Percentiles rank a stretch among this genome's conserved stretches.
These are phyloP conservation scores for Meteorus colon DNA, from an alignment of 2,888 invertebrate species.

Conservation along the genomic window DNA sequence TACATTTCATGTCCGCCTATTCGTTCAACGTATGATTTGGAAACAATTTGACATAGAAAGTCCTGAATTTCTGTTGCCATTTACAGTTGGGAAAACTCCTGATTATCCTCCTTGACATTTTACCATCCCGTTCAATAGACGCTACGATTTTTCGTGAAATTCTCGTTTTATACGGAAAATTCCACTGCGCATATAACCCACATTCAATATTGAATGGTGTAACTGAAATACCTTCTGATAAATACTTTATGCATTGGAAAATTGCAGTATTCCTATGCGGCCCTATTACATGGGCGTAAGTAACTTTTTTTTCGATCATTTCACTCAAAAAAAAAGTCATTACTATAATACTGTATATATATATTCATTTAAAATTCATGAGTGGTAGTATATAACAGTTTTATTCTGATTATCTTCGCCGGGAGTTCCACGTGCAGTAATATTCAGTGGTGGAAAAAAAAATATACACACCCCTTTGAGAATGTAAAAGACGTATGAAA, in stretches of 20 bases:
- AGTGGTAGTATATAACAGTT: background rate
- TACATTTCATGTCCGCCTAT: constrained; percentile 30
- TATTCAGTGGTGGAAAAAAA: background rate
- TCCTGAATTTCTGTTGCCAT: constrained; percentile 42
- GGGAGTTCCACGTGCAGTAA: background rate
- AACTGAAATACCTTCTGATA: constrained; percentile 1
- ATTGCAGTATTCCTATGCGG: background rate
- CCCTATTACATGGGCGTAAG: background rate
- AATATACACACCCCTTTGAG: background rate
- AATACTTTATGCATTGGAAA: background rate
- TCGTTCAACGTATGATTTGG: constrained; percentile 22
- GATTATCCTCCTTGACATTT: constrained; percentile 20
- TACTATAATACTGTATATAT: background rate
- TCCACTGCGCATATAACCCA: background rate
- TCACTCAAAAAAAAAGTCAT: background rate
- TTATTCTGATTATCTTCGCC: background rate
- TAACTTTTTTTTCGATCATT: background rate
- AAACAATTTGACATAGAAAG: background rate
- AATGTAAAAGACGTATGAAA: background rate
- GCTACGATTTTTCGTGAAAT: constrained; percentile 65
- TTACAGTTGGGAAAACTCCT: constrained; percentile 21
- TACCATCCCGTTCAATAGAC: constrained; percentile 58
- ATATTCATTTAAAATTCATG: background rate
- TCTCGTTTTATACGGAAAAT: constrained; percentile 56
- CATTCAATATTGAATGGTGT: background rate